Evolutionary conservation across 2,888 invertebrate genomes (phyloP).

Genomic region (Eudemis profundana): DNA sequence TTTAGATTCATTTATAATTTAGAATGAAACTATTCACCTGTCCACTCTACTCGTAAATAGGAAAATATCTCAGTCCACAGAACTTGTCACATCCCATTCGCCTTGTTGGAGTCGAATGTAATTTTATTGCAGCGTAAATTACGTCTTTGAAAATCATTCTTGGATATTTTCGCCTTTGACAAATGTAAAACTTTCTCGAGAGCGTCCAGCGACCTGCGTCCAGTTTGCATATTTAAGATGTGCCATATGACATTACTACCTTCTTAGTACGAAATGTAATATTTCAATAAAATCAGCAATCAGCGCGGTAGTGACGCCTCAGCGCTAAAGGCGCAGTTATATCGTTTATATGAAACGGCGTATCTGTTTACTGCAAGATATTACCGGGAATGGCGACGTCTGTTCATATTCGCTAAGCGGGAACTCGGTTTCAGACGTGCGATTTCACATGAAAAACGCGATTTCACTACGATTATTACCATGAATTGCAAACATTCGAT

Average conservation of each 20-base stretch:
- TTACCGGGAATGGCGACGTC: neutral
- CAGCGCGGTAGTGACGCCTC: neutral
- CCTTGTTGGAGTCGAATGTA: too few species aligned
- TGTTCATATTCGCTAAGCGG: neutral
- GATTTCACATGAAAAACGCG: neutral
- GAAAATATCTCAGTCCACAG: too few species aligned
- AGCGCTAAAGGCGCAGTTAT: neutral
- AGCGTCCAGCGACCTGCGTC: neutral
- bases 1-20: too few species aligned
- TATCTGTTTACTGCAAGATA: neutral
- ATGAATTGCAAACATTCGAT: too few species aligned
- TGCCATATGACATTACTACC: neutral
- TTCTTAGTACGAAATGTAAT: neutral
- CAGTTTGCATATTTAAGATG: neutral
- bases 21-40: too few species aligned
- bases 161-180: neutral
- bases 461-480: neutral
- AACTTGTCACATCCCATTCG: too few species aligned
- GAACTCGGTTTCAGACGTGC: neutral
- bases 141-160: neutral
- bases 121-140: neutral
- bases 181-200: neutral
- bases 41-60: too few species aligned
- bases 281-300: neutral
- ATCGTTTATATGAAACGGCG: neutral